Evolutionary conservation across 2,113 vertebrate genomes (phyloP).

Genomic region (Bettongia penicillata): DNA sequence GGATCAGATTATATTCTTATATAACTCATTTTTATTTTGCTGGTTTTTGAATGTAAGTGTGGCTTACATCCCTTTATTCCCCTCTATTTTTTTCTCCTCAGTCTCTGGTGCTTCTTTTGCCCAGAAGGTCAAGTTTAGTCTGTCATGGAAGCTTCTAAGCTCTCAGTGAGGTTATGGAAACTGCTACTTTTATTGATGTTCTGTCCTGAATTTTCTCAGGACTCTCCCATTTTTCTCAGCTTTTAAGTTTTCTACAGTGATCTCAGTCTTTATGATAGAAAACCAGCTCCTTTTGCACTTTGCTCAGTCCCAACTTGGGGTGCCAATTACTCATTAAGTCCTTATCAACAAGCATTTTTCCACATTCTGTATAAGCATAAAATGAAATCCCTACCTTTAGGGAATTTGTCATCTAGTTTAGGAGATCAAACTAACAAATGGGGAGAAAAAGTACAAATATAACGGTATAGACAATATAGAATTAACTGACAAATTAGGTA

Average conservation of each 20-base stretch:
- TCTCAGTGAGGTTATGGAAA: neutral
- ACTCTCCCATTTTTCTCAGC: neutral
- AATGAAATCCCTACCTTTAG: neutral
- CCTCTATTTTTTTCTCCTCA: neutral
- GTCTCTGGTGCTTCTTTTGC: neutral
- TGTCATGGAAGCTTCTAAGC: neutral
- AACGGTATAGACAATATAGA: neutral
- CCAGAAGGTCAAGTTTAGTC: neutral
- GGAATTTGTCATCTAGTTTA: neutral
- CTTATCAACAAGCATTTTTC: neutral
- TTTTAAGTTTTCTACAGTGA: neutral
- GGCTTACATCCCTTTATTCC: neutral
- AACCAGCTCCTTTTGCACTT: neutral
- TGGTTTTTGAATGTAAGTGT: slow-evolving; percentile 21
- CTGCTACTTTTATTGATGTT: neutral
- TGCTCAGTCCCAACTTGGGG: neutral
- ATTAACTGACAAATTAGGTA: neutral
- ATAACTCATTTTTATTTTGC: slow-evolving; percentile 28
- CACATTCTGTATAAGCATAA: neutral
- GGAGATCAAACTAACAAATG: neutral
- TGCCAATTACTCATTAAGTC: neutral
- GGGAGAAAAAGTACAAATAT: neutral
- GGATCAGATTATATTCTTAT: neutral
- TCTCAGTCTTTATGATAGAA: neutral
- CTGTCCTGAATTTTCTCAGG: neutral